phyloP scores from a whole-genome alignment of 1,140 invertebrate species.

The Asbolus verrucosus region DNA sequence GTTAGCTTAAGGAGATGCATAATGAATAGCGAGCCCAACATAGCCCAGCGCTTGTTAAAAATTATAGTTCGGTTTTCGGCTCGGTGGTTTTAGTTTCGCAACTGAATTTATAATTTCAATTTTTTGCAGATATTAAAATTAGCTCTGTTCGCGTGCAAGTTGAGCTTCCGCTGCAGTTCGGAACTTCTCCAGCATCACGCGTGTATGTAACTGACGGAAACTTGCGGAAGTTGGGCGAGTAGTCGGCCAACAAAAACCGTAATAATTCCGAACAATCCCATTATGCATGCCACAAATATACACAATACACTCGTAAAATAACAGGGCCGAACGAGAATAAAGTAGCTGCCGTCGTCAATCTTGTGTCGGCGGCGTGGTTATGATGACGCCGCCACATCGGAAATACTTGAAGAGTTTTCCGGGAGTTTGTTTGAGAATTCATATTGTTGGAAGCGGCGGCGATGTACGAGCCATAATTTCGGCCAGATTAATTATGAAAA shows the following conservation, averaged over 20 bases:
- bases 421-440: conserved; percentile 49
- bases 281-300: conserved; percentile 32
- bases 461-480: conserved; percentile 50
- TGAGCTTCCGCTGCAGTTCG: no score
- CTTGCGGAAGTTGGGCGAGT: no score
- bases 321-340: conserved; percentile 26
- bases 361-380: conserved; percentile 15
- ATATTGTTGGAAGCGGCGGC: conserved; percentile 45
- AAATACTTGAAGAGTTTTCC: conserved; percentile 49
- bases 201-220: neutral
- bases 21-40: no score
- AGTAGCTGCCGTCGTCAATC: conserved; percentile 41
- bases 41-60: no score
- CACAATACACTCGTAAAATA: conserved; percentile 14
- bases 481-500: conserved; percentile 54
- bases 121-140: no score
- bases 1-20: no score
- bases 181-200: no score
- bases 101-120: no score
- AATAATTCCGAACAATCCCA: conserved; percentile 38
- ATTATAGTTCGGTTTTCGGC: no score
- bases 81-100: no score
- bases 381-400: conserved; percentile 44
- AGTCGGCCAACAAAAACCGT: conserved; percentile 23
- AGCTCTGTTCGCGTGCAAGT: no score